These are phyloP conservation scores for Clusia tigrina DNA, from an alignment of 2,888 invertebrate species.

Conservation along the genomic window DNA sequence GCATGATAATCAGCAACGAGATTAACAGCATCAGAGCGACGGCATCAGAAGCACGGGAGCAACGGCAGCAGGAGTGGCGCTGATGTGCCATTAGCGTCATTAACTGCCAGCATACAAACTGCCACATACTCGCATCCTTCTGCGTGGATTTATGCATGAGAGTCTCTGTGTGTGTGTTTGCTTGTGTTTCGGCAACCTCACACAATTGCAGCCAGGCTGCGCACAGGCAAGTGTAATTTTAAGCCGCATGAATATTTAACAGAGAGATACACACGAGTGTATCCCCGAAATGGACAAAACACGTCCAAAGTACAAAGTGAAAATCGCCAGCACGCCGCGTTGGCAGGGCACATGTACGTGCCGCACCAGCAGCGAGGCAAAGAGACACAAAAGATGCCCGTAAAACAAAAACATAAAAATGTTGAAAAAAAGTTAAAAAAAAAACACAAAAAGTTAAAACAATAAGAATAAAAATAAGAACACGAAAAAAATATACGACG, in stretches of 20 bases:
- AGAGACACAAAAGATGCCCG: slow-evolving; percentile 9
- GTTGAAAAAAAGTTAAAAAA: neutral
- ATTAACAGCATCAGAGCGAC: neutral
- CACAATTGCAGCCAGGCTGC: neutral
- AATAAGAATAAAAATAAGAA: slow-evolving; percentile 1
- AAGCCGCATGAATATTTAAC: slow-evolving; percentile 32
- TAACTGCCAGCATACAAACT: slow-evolving; percentile 11
- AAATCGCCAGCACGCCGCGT: too few species aligned
- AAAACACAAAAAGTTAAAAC: neutral
- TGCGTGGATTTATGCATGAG: too few species aligned
- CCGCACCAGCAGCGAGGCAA: slow-evolving; percentile 23
- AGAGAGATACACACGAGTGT: neutral
- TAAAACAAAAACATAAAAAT: slow-evolving; percentile 12
- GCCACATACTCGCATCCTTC: too few species aligned
- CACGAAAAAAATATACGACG: neutral
- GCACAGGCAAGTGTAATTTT: slow-evolving; percentile 18
- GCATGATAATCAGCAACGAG: neutral
- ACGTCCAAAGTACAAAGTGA: slow-evolving; percentile 15
- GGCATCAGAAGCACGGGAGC: neutral
- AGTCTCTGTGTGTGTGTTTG: neutral
- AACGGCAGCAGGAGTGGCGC: slow-evolving; percentile 1
- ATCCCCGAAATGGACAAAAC: slow-evolving; percentile 10
- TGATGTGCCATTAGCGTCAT: slow-evolving; percentile 25
- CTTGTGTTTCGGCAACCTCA: too few species aligned
- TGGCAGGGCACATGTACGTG: too few species aligned